Percentiles rank a stretch among this genome's conserved stretches.
phyloP scores from a whole-genome alignment of 2,113 vertebrate species.

The Trochalopteron elliotii region DNA sequence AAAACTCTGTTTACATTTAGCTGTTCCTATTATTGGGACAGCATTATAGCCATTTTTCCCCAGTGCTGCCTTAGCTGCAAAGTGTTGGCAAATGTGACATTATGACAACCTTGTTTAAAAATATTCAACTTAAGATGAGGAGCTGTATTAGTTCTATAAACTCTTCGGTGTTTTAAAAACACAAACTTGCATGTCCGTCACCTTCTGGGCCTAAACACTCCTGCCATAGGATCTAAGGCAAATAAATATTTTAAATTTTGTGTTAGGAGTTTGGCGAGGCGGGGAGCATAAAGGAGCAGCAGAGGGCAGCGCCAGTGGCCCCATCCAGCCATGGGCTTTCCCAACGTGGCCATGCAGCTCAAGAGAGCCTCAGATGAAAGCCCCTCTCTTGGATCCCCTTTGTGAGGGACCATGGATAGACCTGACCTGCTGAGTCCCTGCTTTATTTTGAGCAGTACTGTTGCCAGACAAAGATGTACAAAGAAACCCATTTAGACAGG shows the following conservation, averaged over 20 bases:
- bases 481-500: slow-evolving; percentile 15
- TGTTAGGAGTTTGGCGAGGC: not conserved
- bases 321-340: not conserved
- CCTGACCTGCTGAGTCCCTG: not conserved
- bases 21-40: slow-evolving; percentile 40
- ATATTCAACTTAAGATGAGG: slow-evolving; percentile 6
- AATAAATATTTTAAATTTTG: slow-evolving; percentile 52
- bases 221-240: not conserved
- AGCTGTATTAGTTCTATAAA: slow-evolving; percentile 38
- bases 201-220: slow-evolving; percentile 14
- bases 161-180: slow-evolving; percentile 15
- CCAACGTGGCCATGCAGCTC: fast-evolving
- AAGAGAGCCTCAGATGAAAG: not conserved
- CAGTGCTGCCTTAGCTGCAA: not conserved
- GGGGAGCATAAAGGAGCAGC: not conserved
- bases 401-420: not conserved
- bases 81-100: not conserved
- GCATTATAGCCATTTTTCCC: slow-evolving; percentile 1
- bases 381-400: not conserved
- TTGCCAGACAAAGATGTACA: not conserved
- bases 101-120: slow-evolving; percentile 47
- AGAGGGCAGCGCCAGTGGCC: not conserved
- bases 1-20: slow-evolving; percentile 70
- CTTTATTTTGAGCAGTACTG: not conserved
- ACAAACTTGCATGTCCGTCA: slow-evolving; percentile 16